Base-by-base conservation (phyloP, 2,113 vertebrate species). In the Aix galericulata region DNA sequence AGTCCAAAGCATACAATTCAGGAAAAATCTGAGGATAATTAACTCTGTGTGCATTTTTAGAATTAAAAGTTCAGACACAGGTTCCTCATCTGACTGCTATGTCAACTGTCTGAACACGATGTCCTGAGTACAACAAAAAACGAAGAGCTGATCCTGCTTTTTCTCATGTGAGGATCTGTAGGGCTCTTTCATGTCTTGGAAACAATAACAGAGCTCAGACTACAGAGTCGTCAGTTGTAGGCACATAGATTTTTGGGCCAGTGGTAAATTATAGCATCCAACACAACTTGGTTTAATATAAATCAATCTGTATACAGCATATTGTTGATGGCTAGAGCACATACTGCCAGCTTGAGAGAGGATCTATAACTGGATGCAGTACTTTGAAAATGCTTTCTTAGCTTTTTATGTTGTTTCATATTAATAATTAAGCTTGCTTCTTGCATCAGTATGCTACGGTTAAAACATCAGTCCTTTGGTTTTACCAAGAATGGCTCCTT, bases 21-120 rank as follows among this genome's bases (percentile, higher is more conserved):
- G 62, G 40, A 86, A 59, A 96, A 91, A 66, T 27, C 68, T 22
- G 14, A 94, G 89, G 56, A 88, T 48, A 91, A 84, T 89, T 80
- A 83, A 95, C 36, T 91, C 42, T 25, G 20, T 14, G 38, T 12
- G 14, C 68, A 48, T 40, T 72, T 93, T 94, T 84, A 89, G 72
- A 94, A 50, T 56, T 34, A 63, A 31, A 92, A 95, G 62, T 90
- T 82, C 27, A 74, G 13, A 64, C 44, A 72, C 46, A 18, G 38
- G 11, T 78, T 25, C 59, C 94, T 93, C 46, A 82, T 75, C 44
- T 82, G 46, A 46, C 34, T 87, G 53, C 36, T 56, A 1, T 17
- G 42, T 80, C 48, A 78, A 64, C n/a, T 69, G 40, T 29, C 56
- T 1, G 3, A 63, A 89, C 10, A 21, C 3, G 13, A 13, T 59